A percentile compares a stretch with the other conserved stretches of the same genome.
Evolutionary conservation across 2,888 invertebrate species (phyloP).

Genomic region (Zele albiditarsus): DNA sequence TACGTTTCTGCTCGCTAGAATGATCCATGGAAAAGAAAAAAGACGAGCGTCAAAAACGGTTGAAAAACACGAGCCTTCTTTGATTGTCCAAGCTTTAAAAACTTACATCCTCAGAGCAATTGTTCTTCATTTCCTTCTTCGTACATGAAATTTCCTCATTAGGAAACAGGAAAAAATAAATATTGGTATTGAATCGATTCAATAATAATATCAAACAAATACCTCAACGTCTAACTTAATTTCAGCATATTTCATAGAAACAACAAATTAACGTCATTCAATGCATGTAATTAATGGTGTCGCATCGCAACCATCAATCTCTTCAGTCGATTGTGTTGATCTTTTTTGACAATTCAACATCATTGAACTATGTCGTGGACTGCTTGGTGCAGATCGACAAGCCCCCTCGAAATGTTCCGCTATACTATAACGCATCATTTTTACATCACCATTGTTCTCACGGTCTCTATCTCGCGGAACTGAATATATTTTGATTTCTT

Average conservation of each 20-base stretch:
- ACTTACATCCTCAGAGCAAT: background rate
- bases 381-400: conserved; percentile 65
- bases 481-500: conserved; percentile 2
- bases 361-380: conserved; percentile 60
- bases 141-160: background rate
- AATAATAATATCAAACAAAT: conserved; percentile 6
- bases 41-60: background rate
- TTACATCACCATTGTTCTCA: conserved; percentile 35
- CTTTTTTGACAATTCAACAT: conserved; percentile 56
- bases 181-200: background rate
- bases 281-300: conserved; percentile 57
- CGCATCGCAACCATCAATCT: conserved; percentile 65
- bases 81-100: conserved; percentile 33
- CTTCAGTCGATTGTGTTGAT: conserved; percentile 62
- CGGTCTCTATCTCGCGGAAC: conserved; percentile 6
- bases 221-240: background rate
- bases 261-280: conserved; percentile 24
- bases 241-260: conserved; percentile 2
- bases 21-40: background rate
- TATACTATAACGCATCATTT: conserved; percentile 47
- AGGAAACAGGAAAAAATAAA: background rate
- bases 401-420: conserved; percentile 51
- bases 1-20: background rate
- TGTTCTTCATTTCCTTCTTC: background rate
- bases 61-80: conserved; percentile 42